phyloP scores from a whole-genome alignment of 2,888 invertebrate species.

The Ectemnius cavifrons region DNA sequence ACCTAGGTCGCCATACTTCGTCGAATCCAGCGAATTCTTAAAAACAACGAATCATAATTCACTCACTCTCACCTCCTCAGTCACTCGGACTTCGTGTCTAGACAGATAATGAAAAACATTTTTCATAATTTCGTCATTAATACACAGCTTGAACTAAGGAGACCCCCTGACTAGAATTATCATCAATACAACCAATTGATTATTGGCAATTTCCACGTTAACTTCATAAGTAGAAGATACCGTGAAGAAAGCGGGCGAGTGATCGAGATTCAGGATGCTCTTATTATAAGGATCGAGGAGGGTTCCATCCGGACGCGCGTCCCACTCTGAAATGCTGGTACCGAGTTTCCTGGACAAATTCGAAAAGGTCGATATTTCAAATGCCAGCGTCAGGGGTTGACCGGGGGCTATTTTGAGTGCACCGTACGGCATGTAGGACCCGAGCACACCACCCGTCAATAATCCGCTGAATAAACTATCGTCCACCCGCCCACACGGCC shows the following conservation, averaged over 20 bases:
- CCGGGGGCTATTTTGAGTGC: slow-evolving; percentile 75
- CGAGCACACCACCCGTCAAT: slow-evolving; percentile 75
- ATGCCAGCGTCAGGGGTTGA: slow-evolving; percentile 68
- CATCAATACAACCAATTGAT: too few species aligned
- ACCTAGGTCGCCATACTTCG: slow-evolving; percentile 29
- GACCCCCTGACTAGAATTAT: too few species aligned
- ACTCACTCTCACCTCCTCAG: too few species aligned
- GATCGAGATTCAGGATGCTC: not conserved
- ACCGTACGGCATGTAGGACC: slow-evolving; percentile 66
- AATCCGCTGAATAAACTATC: slow-evolving; percentile 78
- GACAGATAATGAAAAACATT: too few species aligned
- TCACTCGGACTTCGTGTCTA: too few species aligned
- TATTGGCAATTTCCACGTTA: too few species aligned
- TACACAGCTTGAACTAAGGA: too few species aligned
- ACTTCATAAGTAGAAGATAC: too few species aligned
- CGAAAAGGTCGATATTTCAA: slow-evolving; percentile 67
- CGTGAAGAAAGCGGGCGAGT: too few species aligned
- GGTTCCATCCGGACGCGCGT: slow-evolving; percentile 9
- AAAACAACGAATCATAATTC: not conserved
- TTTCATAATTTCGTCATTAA: too few species aligned
- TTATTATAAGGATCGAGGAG: slow-evolving; percentile 18
- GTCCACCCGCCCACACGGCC: slow-evolving; percentile 71
- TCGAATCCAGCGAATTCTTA: slow-evolving; percentile 6
- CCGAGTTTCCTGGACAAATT: slow-evolving; percentile 66
- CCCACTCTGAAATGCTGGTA: slow-evolving; percentile 30